Percentiles rank a stretch among this genome's conserved stretches.
phyloP scores from a whole-genome alignment of 2,888 invertebrate genomes.

The Cryptus viduatorius region DNA sequence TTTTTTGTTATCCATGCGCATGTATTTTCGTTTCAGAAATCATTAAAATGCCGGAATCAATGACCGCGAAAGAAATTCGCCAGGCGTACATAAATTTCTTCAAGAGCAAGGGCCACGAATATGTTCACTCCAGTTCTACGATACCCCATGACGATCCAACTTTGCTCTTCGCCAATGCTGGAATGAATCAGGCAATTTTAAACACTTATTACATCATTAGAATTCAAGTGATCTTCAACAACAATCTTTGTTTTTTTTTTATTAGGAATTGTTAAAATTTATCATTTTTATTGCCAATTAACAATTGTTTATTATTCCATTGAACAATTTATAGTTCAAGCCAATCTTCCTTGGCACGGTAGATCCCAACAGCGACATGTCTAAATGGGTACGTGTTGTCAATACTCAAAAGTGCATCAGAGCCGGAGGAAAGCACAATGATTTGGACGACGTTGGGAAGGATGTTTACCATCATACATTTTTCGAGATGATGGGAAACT shows the following conservation, averaged over 20 bases:
- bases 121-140: slow-evolving; percentile 98
- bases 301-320: slow-evolving; percentile 47
- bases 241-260: no score
- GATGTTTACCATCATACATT: slow-evolving; percentile 99
- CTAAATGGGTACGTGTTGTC: slow-evolving; percentile 94
- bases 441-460: slow-evolving; percentile 99
- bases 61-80: slow-evolving; percentile 93
- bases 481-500: slow-evolving; percentile 99
- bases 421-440: slow-evolving; percentile 99
- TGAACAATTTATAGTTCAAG: slow-evolving; percentile 90
- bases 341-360: slow-evolving; percentile 98
- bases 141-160: slow-evolving; percentile 99
- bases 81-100: slow-evolving; percentile 96
- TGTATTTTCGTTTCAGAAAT: slow-evolving; percentile 13
- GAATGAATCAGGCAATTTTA: slow-evolving; percentile 95
- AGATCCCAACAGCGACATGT: slow-evolving; percentile 98
- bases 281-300: not conserved
- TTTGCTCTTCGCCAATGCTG: slow-evolving; percentile 98
- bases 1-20: not conserved
- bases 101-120: slow-evolving; percentile 93
- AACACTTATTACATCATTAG: not conserved
- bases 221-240: no score
- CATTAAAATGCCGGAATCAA: slow-evolving; percentile 86
- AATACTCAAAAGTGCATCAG: slow-evolving; percentile 99
- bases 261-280: not conserved